Evolutionary conservation across 2,113 vertebrate species (phyloP).

Genomic region (Indicator indicator): DNA sequence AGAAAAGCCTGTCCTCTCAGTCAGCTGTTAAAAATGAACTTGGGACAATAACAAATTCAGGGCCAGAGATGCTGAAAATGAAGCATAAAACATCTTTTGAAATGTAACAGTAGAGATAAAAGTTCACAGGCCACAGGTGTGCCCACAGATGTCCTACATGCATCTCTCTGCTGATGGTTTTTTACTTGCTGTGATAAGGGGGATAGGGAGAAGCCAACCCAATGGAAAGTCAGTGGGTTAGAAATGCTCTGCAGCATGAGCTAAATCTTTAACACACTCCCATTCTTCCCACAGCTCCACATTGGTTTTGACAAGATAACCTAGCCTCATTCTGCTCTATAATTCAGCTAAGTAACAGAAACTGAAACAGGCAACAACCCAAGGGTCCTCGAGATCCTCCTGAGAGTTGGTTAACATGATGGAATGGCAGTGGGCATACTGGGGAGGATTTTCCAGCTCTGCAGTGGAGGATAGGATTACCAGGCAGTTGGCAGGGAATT

Average conservation of each 20-base stretch:
- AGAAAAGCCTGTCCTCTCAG: conserved; percentile 17
- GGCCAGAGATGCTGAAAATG: conserved; percentile 2
- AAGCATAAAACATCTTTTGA: not conserved
- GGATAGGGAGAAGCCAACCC: not conserved
- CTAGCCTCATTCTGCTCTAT: not conserved
- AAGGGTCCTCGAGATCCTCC: not conserved
- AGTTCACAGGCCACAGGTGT: not conserved
- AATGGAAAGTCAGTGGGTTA: fast-evolving
- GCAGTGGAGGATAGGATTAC: not conserved
- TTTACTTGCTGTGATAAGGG: not conserved
- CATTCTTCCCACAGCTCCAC: not conserved
- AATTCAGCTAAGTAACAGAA: not conserved
- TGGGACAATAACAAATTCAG: not conserved
- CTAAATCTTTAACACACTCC: not conserved
- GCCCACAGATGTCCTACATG: not conserved
- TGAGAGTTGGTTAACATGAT: not conserved
- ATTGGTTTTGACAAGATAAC: not conserved
- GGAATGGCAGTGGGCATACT: not conserved
- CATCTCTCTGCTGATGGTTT: not conserved
- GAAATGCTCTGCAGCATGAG: not conserved
- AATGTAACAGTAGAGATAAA: not conserved
- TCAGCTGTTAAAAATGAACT: not conserved
- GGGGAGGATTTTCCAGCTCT: conserved; percentile 17
- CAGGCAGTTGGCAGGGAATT: not conserved
- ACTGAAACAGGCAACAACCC: not conserved